These are phyloP conservation scores for Mus pahari DNA, from an alignment of 2,113 vertebrate genomes.

Conservation along the genomic window DNA sequence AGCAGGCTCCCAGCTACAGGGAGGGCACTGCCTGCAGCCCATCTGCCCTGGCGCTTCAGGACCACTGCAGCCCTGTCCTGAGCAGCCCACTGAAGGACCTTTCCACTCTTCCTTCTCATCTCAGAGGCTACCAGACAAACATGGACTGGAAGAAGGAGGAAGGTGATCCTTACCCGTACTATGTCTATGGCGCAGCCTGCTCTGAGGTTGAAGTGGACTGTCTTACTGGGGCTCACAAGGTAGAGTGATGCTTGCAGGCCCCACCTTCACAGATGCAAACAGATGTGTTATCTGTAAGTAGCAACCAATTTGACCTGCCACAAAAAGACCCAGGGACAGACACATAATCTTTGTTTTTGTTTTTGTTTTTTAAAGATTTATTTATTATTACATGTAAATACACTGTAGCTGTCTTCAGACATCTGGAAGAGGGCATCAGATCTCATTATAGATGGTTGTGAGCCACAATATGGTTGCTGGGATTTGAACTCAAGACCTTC, in stretches of 20 bases:
- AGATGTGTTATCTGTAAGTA: background rate
- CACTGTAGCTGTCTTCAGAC: too few species aligned
- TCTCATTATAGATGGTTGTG: too few species aligned
- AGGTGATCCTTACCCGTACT: constrained; percentile 87
- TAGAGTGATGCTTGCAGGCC: constrained; percentile 52
- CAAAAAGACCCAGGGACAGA: too few species aligned
- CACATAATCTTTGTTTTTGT: too few species aligned
- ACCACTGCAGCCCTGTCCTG: accelerated
- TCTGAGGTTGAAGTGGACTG: constrained; percentile 93
- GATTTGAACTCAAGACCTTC: too few species aligned
- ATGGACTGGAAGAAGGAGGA: constrained; percentile 92
- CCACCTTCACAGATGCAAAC: background rate
- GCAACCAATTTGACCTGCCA: background rate
- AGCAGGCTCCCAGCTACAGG: background rate
- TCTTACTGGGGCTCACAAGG: constrained; percentile 91
- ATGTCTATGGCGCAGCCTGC: constrained; percentile 86
- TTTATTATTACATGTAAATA: too few species aligned
- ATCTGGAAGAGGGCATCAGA: too few species aligned
- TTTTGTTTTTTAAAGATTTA: too few species aligned
- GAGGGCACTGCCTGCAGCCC: too few species aligned
- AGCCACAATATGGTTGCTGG: too few species aligned
- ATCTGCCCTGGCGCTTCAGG: background rate
- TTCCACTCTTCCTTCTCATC: background rate
- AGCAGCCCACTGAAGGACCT: background rate
- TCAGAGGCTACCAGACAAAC: constrained; percentile 87